phyloP scores from a whole-genome alignment of 2,888 invertebrate genomes.

The Athalia rosae region DNA sequence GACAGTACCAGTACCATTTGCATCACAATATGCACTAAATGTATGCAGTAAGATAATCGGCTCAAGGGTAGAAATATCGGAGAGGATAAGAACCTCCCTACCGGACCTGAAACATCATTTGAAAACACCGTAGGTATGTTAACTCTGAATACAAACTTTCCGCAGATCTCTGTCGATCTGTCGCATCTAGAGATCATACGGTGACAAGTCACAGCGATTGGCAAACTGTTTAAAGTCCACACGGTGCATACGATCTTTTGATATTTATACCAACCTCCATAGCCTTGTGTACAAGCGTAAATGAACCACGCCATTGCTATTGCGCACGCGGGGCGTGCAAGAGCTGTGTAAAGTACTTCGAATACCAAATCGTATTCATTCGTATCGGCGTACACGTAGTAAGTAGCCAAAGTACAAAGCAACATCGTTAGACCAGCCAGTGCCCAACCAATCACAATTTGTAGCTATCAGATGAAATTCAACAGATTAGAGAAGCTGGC shows the following conservation, averaged over 20 bases:
- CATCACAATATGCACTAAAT: constrained; percentile 56
- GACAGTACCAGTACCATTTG: constrained; percentile 48
- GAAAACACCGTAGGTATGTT: not conserved
- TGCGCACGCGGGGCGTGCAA: constrained; percentile 74
- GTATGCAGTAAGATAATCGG: constrained; percentile 58
- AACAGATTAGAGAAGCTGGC: not conserved
- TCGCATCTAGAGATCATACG: constrained; percentile 66
- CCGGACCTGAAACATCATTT: constrained; percentile 51
- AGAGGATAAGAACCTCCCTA: constrained; percentile 54
- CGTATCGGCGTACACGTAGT: constrained; percentile 50
- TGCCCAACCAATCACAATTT: constrained; percentile 51
- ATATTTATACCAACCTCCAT: constrained; percentile 70
- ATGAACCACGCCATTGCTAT: constrained; percentile 75
- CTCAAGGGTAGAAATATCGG: constrained; percentile 56
- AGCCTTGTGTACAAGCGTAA: constrained; percentile 74
- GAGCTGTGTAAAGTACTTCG: constrained; percentile 71
- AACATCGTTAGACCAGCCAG: constrained; percentile 23
- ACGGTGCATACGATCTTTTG: not conserved
- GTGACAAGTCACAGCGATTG: no score
- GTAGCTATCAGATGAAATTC: constrained; percentile 45
- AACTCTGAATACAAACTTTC: constrained; percentile 68
- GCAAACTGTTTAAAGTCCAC: no score
- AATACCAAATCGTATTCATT: constrained; percentile 67
- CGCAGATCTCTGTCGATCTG: constrained; percentile 74
- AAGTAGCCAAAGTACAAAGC: constrained; percentile 49